Evolutionary conservation across 2,888 invertebrate genomes (phyloP).

Genomic region (Morpho achilles): DNA sequence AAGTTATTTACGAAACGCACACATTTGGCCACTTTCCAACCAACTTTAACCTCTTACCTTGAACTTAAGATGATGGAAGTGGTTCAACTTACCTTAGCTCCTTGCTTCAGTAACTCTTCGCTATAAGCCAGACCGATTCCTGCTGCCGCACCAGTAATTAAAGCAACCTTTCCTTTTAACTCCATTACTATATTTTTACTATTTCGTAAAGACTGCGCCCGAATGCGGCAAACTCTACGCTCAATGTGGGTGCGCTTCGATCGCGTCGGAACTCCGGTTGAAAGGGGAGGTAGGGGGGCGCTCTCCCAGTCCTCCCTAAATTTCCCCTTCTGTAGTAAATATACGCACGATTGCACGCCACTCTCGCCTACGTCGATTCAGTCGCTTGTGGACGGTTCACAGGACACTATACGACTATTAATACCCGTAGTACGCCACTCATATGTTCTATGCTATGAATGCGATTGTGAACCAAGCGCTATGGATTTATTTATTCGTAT

Average conservation of each 20-base stretch:
- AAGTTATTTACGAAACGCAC: slow-evolving; percentile 16
- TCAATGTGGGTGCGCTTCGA: slow-evolving; percentile 57
- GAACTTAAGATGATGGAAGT: slow-evolving; percentile 45
- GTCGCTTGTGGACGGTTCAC: slow-evolving; percentile 33
- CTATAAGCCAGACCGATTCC: slow-evolving; percentile 86
- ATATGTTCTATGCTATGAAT: slow-evolving; percentile 13
- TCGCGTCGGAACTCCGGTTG: slow-evolving; percentile 49
- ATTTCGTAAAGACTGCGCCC: slow-evolving; percentile 47
- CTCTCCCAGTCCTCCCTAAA: slow-evolving; percentile 47
- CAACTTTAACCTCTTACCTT: slow-evolving; percentile 55
- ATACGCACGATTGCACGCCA: slow-evolving; percentile 62
- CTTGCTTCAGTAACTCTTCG: slow-evolving; percentile 84
- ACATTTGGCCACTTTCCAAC: slow-evolving; percentile 40
- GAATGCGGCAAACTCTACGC: slow-evolving; percentile 42
- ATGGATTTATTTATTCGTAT: neutral
- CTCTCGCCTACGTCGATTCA: slow-evolving; percentile 61
- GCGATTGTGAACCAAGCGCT: slow-evolving; percentile 13
- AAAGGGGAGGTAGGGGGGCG: slow-evolving; percentile 32
- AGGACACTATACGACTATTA: slow-evolving; percentile 32
- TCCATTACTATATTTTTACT: slow-evolving; percentile 76
- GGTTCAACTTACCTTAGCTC: slow-evolving; percentile 81
- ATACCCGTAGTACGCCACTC: slow-evolving; percentile 32
- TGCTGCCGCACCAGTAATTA: slow-evolving; percentile 86
- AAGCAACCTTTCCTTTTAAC: slow-evolving; percentile 85
- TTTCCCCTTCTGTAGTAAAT: slow-evolving; percentile 64